Evolutionary conservation across 1,140 invertebrate genomes (phyloP), one percentile per base, ranked within the genome.

Genomic region (Calliopsis andreniformis): DNA sequence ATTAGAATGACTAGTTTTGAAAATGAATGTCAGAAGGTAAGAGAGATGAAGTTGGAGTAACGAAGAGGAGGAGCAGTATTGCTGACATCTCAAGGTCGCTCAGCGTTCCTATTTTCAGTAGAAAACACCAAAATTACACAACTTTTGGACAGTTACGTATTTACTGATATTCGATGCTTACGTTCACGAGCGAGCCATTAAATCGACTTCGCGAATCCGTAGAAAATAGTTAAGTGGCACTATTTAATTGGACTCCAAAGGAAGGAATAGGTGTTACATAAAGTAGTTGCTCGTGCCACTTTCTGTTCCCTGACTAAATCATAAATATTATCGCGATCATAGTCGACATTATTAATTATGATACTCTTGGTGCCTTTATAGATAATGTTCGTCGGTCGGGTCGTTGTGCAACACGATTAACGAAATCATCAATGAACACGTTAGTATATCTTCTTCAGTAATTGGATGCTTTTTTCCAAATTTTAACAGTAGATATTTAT

Each of bases 91-190:
- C 78, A 71, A 81, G 79, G 71, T 51, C 58, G 39, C n/a, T n/a
- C n/a, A 12, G n/a, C 35, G 25, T n/a, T 8, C 58, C 76, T 82
- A 80, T 80, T 59, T 70, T 64, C 43, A 20, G 39, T 58, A 64
- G 59, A 66, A 70, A 81, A 76, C 72, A 20, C 5, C 56, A 35
- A 49, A 64, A 64, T 82, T 80, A 25, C 78, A 53, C 45, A 76
- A 81, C 55, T 32, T 81, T 81, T 76, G 32, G 63, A 35, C 47
- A 58, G 55, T 75, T 58, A 71, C 68, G 42, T 42, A 8, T 35
- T 39, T 43, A 43, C 4, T 18, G 25, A 18, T 39, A 30, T 30
- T 72, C 35, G 39, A 53, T 39, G n/a, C 4, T 42, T n/a, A n/a
- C n/a, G 30, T 20, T 4, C 23, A 32, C 35, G 35, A 30, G 7